Evolutionary conservation across 2,797 vertebrate genomes (phyloP).

Genomic region (Sitta carolinensis): DNA sequence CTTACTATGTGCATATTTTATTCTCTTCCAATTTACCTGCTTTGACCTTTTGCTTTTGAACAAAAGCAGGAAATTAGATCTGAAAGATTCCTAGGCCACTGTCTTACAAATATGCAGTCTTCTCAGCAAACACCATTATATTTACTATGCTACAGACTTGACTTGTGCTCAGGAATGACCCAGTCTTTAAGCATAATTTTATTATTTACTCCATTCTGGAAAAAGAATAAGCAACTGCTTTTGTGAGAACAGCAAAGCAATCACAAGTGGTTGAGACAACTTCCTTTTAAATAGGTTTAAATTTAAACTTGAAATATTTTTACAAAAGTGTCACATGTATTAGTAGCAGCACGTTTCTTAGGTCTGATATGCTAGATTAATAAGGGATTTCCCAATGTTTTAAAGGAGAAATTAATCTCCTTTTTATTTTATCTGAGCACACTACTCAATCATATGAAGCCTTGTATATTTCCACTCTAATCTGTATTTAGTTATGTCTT

Average conservation of each 20-base stretch:
- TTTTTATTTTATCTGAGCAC: slow-evolving; percentile 16
- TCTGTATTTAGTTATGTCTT: slow-evolving; percentile 44
- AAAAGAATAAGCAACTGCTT: neutral
- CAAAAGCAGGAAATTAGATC: neutral
- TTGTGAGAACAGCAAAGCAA: neutral
- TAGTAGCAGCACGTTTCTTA: neutral
- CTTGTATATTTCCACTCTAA: slow-evolving; percentile 15
- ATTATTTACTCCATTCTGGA: neutral
- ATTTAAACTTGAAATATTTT: neutral
- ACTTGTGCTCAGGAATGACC: neutral
- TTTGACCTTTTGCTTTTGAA: neutral
- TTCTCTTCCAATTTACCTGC: neutral
- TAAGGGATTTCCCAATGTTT: neutral
- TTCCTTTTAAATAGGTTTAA: neutral
- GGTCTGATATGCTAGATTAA: neutral
- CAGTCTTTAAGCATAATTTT: neutral
- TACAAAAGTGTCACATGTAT: neutral
- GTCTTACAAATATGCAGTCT: neutral
- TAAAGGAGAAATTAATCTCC: slow-evolving; percentile 33
- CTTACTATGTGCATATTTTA: neutral
- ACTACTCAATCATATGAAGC: neutral
- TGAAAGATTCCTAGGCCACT: neutral
- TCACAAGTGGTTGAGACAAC: neutral
- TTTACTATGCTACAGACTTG: neutral
- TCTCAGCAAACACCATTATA: neutral